A percentile compares a stretch with the other conserved stretches of the same genome.
Conservation (phyloP, 2,888 invertebrate species). For the Rhagium mordax region DNA sequence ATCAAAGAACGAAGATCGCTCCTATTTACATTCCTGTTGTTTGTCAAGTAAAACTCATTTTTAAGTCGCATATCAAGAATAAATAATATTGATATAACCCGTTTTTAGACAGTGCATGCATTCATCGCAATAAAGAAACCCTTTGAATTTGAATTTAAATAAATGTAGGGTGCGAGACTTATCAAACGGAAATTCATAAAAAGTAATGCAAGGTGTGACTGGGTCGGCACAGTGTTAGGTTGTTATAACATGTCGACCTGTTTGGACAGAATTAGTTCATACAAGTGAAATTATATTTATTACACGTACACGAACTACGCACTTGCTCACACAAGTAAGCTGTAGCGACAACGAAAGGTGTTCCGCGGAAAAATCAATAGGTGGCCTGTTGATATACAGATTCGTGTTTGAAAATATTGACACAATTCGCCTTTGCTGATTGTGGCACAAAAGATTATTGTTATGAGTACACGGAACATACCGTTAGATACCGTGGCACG, state of each 20-base stretch:
- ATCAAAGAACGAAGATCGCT: slow-evolving; percentile 10
- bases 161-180: slow-evolving; percentile 33
- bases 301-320: slow-evolving; percentile 23
- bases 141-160: slow-evolving; percentile 34
- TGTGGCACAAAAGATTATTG: not conserved
- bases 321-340: slow-evolving; percentile 17
- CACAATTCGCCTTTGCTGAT: slow-evolving; percentile 1
- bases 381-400: slow-evolving; percentile 8
- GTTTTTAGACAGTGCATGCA: slow-evolving; percentile 34
- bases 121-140: slow-evolving; percentile 34
- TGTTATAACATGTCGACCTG: slow-evolving; percentile 38
- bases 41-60: slow-evolving; percentile 29
- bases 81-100: slow-evolving; percentile 31
- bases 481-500: not conserved
- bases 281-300: slow-evolving; percentile 36
- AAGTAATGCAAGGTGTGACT: slow-evolving; percentile 33
- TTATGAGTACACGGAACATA: not conserved
- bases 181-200: slow-evolving; percentile 36
- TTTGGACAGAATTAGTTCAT: slow-evolving; percentile 35
- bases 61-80: slow-evolving; percentile 33
- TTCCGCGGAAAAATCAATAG: slow-evolving; percentile 15
- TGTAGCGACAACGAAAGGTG: slow-evolving; percentile 21
- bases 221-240: slow-evolving; percentile 32
- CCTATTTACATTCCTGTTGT: slow-evolving; percentile 22
- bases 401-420: slow-evolving; percentile 5